Evolutionary conservation across 2,888 invertebrate genomes (phyloP).

Genomic region (Macrostomum cliftonense): DNA sequence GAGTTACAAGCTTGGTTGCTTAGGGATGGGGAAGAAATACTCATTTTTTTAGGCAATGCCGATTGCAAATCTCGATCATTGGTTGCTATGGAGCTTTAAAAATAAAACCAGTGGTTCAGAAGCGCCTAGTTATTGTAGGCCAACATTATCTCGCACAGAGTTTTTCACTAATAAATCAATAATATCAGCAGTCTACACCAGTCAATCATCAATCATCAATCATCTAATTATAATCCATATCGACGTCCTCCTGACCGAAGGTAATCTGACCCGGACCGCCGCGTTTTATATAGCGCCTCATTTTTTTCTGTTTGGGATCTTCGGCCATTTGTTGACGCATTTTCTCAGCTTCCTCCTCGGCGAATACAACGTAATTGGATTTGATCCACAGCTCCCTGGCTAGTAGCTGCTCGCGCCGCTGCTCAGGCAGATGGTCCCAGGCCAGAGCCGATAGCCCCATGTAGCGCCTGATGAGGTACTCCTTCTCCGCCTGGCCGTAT

Average conservation of each 20-base stretch:
- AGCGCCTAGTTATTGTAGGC: too few species aligned
- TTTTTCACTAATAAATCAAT: too few species aligned
- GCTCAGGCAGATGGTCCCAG: conserved; percentile 49
- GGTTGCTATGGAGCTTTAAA: too few species aligned
- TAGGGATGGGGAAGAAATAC: too few species aligned
- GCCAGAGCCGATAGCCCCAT: conserved; percentile 45
- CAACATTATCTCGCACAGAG: too few species aligned
- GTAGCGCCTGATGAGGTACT: conserved; percentile 60
- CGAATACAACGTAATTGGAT: conserved; percentile 56
- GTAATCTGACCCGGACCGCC: conserved; percentile 72
- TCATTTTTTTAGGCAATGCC: too few species aligned
- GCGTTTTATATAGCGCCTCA: conserved; percentile 69
- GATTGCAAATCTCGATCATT: too few species aligned
- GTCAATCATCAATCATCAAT: too few species aligned
- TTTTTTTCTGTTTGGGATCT: conserved; percentile 66
- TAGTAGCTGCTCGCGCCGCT: conserved; percentile 54
- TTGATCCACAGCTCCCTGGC: conserved; percentile 60
- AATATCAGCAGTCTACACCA: too few species aligned
- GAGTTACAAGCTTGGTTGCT: too few species aligned
- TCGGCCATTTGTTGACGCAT: conserved; percentile 64
- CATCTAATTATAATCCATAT: conserved; percentile 3
- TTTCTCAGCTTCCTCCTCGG: conserved; percentile 60
- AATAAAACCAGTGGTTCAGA: too few species aligned
- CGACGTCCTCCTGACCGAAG: conserved; percentile 41
- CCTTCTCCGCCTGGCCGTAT: conserved; percentile 61